Evolutionary conservation across 2,113 vertebrate genomes (phyloP), one percentile per base, ranked within the genome.

Genomic region (Oenanthe oenanthe): DNA sequence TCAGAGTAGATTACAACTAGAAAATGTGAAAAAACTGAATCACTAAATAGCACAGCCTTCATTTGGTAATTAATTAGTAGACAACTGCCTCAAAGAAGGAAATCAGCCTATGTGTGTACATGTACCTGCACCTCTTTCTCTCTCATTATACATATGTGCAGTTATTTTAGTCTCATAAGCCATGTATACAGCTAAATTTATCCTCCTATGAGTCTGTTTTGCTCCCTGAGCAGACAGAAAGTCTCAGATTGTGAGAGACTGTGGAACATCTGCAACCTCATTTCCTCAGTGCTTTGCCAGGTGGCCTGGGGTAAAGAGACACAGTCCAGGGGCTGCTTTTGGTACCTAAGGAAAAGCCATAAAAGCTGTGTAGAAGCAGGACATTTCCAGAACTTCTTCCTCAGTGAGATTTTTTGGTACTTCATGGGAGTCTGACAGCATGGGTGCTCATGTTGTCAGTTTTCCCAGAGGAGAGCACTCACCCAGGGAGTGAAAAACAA

Each of bases 151-250:
- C 7, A 6, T 63, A 22, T 8, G 3, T 82, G 42, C 45, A 70
- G 38, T n/a, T 90, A 60, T 88, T 95, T 84, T 26, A 74, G 74
- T 34, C 43, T 40, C 32, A 88, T 43, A 78, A 92, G 43, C 8
- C 29, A 54, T 42, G n/a, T 51, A 82, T 38, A 34, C 25, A 70
- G 53, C 81, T 93, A 50, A 67, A 63, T 85, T 92, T 93, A 81
- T 67, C 57, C 32, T 80, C 76, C 77, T n/a, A 6, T n/a, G 38
- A 58, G 20, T 50, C 57, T 93, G 32, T 22, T 84, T 87, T 74
- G 17, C 42, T 77, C 65, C 77, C 73, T 71, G 58, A 89, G 51
- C 42, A 91, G 73, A 87, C 77, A 91, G 83, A 92, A 68, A 63
- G 76, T 70, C 84, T 91, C 56, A 62, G 47, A 26, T 31, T 87